phyloP scores from a whole-genome alignment of 2,113 vertebrate species.

The Indri indri region DNA sequence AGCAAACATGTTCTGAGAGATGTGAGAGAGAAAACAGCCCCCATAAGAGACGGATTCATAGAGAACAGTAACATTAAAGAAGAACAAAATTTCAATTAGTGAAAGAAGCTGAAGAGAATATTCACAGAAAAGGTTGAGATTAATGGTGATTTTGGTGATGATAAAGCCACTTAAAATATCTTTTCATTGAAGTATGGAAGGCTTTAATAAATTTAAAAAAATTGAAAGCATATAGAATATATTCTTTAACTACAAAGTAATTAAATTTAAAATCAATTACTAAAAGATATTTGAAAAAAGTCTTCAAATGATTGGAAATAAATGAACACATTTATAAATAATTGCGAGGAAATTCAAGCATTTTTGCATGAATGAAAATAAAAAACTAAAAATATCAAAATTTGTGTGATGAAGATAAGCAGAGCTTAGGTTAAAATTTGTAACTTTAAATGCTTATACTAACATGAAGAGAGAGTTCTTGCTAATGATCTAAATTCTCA shows the following conservation, averaged over 20 bases:
- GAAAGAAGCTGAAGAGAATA: background rate
- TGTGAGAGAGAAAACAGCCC: background rate
- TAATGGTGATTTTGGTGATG: background rate
- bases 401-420: background rate
- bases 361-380: background rate
- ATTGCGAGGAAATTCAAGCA: background rate
- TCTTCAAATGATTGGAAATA: background rate
- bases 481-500: background rate
- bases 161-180: background rate
- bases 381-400: background rate
- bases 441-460: background rate
- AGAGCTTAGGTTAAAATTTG: background rate
- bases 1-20: background rate
- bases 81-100: background rate
- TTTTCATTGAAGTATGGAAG: background rate
- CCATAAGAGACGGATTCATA: background rate
- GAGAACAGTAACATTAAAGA: background rate
- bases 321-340: background rate
- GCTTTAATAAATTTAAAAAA: background rate
- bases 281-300: background rate
- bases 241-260: background rate
- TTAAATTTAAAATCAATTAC: background rate
- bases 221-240: background rate
- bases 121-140: background rate
- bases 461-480: background rate